Conservation (phyloP, 2,797 vertebrate species). For the Eulemur mongoz region DNA sequence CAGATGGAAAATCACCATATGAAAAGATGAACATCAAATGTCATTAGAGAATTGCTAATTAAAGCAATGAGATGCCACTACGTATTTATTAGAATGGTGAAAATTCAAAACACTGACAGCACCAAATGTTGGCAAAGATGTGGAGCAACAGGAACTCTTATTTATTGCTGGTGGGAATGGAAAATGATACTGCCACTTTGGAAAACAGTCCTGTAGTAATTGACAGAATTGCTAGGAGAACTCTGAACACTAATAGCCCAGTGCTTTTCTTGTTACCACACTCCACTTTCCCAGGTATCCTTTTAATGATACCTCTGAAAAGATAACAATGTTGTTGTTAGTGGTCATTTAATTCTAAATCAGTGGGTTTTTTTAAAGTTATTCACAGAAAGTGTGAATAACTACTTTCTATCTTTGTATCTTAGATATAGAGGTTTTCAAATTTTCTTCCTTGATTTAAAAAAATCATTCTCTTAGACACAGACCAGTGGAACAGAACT, state of each 20-base stretch:
- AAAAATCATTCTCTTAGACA: not conserved
- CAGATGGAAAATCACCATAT: not conserved
- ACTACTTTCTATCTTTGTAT: not conserved
- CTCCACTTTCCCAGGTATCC: not conserved
- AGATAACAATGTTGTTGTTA: not conserved
- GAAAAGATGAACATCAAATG: not conserved
- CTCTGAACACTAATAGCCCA: not conserved
- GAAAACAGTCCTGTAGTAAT: not conserved
- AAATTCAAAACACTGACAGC: not conserved
- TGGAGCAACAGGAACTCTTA: not conserved
- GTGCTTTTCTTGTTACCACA: not conserved
- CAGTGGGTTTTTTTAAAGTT: not conserved
- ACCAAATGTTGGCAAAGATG: not conserved
- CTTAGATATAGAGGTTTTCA: not conserved
- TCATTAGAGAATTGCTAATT: not conserved
- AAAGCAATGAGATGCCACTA: not conserved
- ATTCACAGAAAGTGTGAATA: not conserved
- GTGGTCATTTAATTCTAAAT: slow-evolving; percentile 25
- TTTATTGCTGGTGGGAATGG: not conserved
- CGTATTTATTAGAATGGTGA: not conserved
- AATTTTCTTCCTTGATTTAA: not conserved
- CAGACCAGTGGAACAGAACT: too few relatives aligned
- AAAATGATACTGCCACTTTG: not conserved
- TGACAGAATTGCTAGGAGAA: not conserved
- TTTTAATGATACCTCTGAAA: not conserved